Base-by-base conservation (phyloP, 2,113 vertebrate species). In the Strix aluco region DNA sequence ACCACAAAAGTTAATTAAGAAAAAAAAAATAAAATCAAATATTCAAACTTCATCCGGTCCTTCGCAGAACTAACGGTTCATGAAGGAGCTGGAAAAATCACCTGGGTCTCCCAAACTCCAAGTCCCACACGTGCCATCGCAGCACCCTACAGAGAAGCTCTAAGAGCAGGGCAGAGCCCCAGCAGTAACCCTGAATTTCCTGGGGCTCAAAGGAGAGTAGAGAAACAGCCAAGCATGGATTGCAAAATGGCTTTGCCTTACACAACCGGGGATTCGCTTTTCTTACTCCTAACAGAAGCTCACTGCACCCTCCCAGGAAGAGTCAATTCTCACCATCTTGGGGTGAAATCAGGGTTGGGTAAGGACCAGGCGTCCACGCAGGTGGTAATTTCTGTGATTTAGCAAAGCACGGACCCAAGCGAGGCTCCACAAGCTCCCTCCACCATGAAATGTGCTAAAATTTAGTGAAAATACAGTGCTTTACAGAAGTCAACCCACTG, bases 301-400 rank as follows among this genome's bases (percentile, higher is more conserved):
- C 17, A 3, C 7, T 0, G 52, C 3, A 6, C n/a, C 32, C 63
- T 51, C 0, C 5, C 36, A 46, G 9, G 49, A 38, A 15, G 1
- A 52, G n/a, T 5, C 2, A 1, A 4, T 11, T 47, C 55, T 30
- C 65, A 27, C 20, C 5, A 0, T 8, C 32, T 5, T 0, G n/a
- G 52, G 67, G 15, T 34, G 55, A 86, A 62, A 75, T 3, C 1
- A 1, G 34, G 72, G 17, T 13, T 57, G 42, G 23, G 75, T 9
- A 38, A 40, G 20, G 12, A 36, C 12, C 55, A 7, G 21, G 26
- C 9, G 38, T 22, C 58, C 63, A 7, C 0, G 10, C 36, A 32
- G 3, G 0, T 16, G 30, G n/a, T 2, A 3, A 54, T 6, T 54
- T 5, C 30, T 21, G 47, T 17, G 44, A n/a, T 34, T 73, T 29